Conservation (phyloP, 2,888 invertebrate genomes). For the Unio delphinus region DNA sequence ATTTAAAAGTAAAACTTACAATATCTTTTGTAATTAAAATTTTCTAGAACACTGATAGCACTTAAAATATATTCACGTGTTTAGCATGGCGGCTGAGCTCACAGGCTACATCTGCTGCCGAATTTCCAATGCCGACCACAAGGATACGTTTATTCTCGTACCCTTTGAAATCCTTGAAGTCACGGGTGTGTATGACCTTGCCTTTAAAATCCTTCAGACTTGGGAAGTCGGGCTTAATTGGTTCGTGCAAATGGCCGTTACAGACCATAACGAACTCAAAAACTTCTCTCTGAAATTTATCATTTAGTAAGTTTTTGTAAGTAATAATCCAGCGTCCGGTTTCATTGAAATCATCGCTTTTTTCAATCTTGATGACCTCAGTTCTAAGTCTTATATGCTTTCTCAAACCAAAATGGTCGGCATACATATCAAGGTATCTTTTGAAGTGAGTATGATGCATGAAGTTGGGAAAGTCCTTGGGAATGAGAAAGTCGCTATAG, state of each 20-base stretch:
- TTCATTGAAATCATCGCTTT: slow-evolving; percentile 51
- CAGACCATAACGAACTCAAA: slow-evolving; percentile 58
- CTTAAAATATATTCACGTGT: slow-evolving; percentile 32
- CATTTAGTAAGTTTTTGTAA: slow-evolving; percentile 44
- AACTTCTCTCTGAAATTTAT: slow-evolving; percentile 28
- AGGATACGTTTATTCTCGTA: slow-evolving; percentile 36
- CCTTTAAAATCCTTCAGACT: slow-evolving; percentile 50
- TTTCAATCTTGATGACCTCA: slow-evolving; percentile 28
- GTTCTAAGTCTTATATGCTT: slow-evolving; percentile 32
- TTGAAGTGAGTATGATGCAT: slow-evolving; percentile 45
- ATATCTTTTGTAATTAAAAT: neutral
- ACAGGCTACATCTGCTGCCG: slow-evolving; percentile 43
- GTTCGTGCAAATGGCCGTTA: slow-evolving; percentile 55
- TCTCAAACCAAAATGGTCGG: slow-evolving; percentile 29
- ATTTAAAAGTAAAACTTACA: too few species aligned
- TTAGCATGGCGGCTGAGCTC: slow-evolving; percentile 43
- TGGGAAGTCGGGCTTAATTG: slow-evolving; percentile 38
- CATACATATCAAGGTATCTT: slow-evolving; percentile 37
- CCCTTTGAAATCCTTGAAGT: slow-evolving; percentile 41
- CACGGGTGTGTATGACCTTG: slow-evolving; percentile 40
- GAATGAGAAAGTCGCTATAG: slow-evolving; percentile 44
- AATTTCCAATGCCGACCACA: slow-evolving; percentile 43
- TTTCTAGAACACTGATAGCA: neutral
- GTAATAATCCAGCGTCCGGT: slow-evolving; percentile 60
- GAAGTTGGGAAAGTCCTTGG: slow-evolving; percentile 47